These are phyloP conservation scores for Psammodynastes pulverulentus DNA, from an alignment of 2,113 vertebrate species.

Conservation along the genomic window DNA sequence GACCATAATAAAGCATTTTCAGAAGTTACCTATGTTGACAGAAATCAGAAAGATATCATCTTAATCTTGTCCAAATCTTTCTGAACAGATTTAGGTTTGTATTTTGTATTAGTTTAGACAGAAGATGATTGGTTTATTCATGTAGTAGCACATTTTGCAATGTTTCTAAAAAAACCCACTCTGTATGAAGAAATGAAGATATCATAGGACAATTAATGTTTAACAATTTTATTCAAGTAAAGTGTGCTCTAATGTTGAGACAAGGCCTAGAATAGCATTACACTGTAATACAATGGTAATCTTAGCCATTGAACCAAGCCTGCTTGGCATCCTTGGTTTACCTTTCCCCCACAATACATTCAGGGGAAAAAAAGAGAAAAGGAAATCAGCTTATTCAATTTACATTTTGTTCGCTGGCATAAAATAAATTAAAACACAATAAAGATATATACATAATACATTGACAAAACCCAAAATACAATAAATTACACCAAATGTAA, in stretches of 20 bases:
- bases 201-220: constrained; percentile 33
- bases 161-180: not conserved
- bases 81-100: not conserved
- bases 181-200: constrained; percentile 4
- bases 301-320: constrained; percentile 81
- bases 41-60: not conserved
- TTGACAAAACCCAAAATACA: constrained; percentile 67
- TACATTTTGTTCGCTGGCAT: constrained; percentile 73
- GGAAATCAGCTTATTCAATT: constrained; percentile 70
- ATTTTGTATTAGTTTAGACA: not conserved
- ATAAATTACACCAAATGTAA: constrained; percentile 67
- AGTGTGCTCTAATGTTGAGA: constrained; percentile 87
- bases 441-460: constrained; percentile 62
- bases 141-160: not conserved
- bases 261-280: constrained; percentile 80
- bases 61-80: not conserved
- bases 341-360: constrained; percentile 64
- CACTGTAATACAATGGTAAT: constrained; percentile 73
- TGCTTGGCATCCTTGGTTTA: constrained; percentile 78
- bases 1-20: not conserved
- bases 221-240: constrained; percentile 88
- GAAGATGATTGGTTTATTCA: not conserved
- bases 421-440: constrained; percentile 76
- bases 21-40: not conserved
- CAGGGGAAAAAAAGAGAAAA: constrained; percentile 61